phyloP scores from a whole-genome alignment of 2,888 invertebrate species.

The Emmelina monodactyla region DNA sequence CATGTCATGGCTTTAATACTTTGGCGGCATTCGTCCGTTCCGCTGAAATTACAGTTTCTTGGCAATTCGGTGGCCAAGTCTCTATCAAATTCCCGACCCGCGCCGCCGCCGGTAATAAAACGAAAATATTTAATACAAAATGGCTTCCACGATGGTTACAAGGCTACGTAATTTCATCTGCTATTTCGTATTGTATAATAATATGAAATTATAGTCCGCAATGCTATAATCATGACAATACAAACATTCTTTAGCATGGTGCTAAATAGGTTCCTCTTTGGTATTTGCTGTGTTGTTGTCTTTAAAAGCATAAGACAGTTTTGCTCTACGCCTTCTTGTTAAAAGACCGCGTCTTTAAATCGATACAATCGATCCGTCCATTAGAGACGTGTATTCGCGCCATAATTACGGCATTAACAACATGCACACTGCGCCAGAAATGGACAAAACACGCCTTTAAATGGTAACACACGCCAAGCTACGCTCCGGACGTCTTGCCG shows the following conservation, averaged over 20 bases:
- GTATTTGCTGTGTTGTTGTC: too few species aligned
- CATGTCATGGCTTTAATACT: too few species aligned
- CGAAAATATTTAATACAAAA: constrained; percentile 40
- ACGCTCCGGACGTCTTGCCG: constrained; percentile 21
- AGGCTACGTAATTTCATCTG: too few species aligned
- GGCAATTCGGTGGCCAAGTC: constrained; percentile 47
- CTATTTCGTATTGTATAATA: too few species aligned
- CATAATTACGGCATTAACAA: constrained; percentile 39
- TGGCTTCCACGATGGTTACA: too few species aligned
- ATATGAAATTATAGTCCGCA: too few species aligned
- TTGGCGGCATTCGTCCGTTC: constrained; percentile 35
- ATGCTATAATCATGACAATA: too few species aligned
- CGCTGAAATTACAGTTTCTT: neutral
- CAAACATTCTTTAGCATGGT: too few species aligned
- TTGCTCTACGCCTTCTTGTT: too few species aligned
- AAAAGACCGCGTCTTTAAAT: constrained; percentile 20
- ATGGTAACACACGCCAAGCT: constrained; percentile 21
- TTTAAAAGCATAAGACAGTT: too few species aligned
- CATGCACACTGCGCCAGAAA: constrained; percentile 33
- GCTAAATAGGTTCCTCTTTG: too few species aligned
- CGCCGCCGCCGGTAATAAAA: constrained; percentile 39
- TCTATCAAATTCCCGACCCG: constrained; percentile 45
- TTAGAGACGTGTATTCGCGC: constrained; percentile 27
- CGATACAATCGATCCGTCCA: constrained; percentile 31
- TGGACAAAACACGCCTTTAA: constrained; percentile 36